These are phyloP conservation scores for Leucophenga maculata DNA, from an alignment of 2,888 invertebrate species.

Conservation along the genomic window DNA sequence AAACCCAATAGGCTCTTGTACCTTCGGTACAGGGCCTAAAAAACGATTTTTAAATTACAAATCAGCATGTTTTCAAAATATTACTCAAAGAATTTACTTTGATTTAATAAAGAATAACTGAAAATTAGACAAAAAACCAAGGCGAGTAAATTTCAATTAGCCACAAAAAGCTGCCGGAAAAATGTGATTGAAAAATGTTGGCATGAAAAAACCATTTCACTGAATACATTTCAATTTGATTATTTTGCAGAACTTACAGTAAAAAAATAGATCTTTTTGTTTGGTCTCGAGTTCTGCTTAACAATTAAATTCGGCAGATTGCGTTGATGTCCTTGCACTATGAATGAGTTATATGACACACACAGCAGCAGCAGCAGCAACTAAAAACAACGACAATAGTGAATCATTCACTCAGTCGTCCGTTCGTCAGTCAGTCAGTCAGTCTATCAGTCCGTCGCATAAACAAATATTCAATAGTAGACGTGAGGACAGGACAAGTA, in stretches of 20 bases:
- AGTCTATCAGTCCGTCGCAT: neutral
- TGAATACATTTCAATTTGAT: slow-evolving; percentile 6
- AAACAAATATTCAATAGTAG: no score
- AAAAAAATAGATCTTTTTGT: slow-evolving; percentile 52
- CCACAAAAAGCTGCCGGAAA: neutral
- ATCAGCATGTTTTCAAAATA: no score
- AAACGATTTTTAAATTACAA: no score
- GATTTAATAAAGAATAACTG: neutral
- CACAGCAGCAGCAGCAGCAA: no score
- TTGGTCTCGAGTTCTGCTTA: slow-evolving; percentile 40
- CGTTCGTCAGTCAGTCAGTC: neutral
- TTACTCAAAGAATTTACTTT: no score
- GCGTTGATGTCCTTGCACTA: slow-evolving; percentile 33
- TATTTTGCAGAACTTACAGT: slow-evolving; percentile 26
- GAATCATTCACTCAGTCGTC: neutral
- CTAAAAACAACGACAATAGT: neutral
- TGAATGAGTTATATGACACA: neutral
- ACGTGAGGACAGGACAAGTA: no score
- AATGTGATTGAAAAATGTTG: neutral
- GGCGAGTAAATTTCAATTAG: slow-evolving; percentile 5
- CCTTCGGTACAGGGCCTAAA: no score
- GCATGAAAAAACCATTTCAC: neutral
- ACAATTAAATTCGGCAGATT: slow-evolving; percentile 60
- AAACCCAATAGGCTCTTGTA: no score
- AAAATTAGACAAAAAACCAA: neutral